Conservation (phyloP, 2,113 vertebrate genomes). For the Polyodon spathula region DNA sequence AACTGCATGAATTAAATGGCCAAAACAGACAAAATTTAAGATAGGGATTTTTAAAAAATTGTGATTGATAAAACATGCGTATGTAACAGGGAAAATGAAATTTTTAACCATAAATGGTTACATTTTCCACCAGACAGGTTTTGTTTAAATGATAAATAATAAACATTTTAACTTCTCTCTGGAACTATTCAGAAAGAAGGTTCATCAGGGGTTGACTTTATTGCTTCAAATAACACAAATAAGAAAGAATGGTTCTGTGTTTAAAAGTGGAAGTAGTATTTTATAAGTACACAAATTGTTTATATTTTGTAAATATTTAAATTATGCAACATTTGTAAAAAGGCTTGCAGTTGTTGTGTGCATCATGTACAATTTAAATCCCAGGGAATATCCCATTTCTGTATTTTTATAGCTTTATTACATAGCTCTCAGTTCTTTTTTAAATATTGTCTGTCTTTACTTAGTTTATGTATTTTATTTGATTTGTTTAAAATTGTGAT, state of each 20-base stretch:
- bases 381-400: no score
- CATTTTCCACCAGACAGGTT: neutral
- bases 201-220: neutral
- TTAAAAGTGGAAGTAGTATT: constrained; percentile 31
- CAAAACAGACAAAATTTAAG: no score
- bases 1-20: no score
- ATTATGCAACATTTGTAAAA: constrained; percentile 51
- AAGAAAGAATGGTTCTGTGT: neutral
- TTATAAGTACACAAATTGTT: constrained; percentile 40
- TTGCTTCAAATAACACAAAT: neutral
- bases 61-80: no score
- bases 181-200: neutral
- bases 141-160: neutral
- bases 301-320: constrained; percentile 76
- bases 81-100: no score
- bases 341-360: neutral
- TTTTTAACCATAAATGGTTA: no score
- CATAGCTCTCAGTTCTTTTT: neutral
- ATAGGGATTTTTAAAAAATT: no score
- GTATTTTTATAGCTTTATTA: neutral
- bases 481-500: no score
- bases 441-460: neutral
- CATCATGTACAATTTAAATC: no score
- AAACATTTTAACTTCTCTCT: neutral
- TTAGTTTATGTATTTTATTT: no score